Evolutionary conservation across 2,888 invertebrate genomes (phyloP).

Genomic region (Cynaeus angustus): DNA sequence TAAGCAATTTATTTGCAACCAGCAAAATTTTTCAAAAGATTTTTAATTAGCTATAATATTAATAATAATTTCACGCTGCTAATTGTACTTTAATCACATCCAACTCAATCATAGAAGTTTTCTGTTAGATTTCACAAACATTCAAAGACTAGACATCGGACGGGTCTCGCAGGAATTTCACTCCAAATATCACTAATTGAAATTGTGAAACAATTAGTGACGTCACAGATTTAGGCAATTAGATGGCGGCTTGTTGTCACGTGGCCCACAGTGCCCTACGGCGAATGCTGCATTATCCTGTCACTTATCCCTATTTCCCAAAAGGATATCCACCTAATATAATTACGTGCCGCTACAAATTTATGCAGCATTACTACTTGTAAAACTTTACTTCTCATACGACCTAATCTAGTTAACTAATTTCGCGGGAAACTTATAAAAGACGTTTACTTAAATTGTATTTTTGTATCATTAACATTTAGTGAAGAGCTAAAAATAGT

Average conservation of each 20-base stretch:
- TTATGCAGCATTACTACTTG: slow-evolving; percentile 47
- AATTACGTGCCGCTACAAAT: slow-evolving; percentile 51
- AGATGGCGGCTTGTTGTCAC: slow-evolving; percentile 53
- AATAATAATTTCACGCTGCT: too few relatives aligned
- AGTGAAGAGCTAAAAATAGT: not conserved
- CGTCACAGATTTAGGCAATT: slow-evolving; percentile 57
- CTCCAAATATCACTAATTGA: slow-evolving; percentile 50
- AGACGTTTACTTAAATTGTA: not conserved
- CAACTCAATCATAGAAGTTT: not conserved
- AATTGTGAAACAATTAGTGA: slow-evolving; percentile 55
- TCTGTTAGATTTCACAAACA: not conserved
- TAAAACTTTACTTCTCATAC: slow-evolving; percentile 44
- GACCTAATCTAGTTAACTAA: slow-evolving; percentile 39
- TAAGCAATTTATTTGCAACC: too few relatives aligned
- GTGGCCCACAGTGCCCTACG: slow-evolving; percentile 50
- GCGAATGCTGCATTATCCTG: slow-evolving; percentile 53
- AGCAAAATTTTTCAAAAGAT: too few relatives aligned
- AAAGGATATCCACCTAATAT: slow-evolving; percentile 53
- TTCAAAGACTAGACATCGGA: slow-evolving; percentile 20
- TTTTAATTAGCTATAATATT: too few relatives aligned
- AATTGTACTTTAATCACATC: too few relatives aligned
- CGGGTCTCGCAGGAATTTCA: slow-evolving; percentile 42
- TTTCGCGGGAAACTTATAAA: slow-evolving; percentile 29
- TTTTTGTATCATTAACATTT: not conserved
- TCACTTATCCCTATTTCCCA: slow-evolving; percentile 62